These are phyloP conservation scores for Aphis gossypii DNA, from an alignment of 1,140 invertebrate species.

Conservation along the genomic window DNA sequence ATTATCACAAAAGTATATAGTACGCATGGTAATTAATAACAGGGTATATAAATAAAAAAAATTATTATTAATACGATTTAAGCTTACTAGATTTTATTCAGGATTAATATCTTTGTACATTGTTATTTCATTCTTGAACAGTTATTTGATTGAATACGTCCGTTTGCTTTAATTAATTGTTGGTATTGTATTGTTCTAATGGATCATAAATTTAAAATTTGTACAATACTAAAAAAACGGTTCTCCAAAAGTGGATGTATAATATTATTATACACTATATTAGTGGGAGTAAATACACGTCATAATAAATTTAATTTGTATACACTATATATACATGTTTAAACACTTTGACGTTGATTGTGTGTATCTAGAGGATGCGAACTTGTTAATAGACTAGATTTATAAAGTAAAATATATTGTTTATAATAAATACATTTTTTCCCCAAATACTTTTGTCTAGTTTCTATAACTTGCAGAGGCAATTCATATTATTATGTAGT, in stretches of 20 bases:
- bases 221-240: background rate
- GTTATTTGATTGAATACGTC: constrained; percentile 25
- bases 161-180: background rate
- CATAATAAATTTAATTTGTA: too few species aligned
- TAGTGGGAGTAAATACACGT: background rate
- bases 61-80: background rate
- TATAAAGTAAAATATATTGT: too few species aligned
- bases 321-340: background rate
- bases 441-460: too few species aligned
- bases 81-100: background rate
- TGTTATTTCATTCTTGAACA: background rate
- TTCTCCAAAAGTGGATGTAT: background rate
- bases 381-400: too few species aligned
- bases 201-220: background rate
- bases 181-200: background rate
- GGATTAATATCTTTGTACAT: background rate
- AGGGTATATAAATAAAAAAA: background rate
- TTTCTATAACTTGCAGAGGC: too few species aligned
- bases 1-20: background rate
- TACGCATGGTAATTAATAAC: background rate
- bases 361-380: background rate
- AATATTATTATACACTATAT: background rate
- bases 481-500: too few species aligned
- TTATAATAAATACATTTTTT: too few species aligned
- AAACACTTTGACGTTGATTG: background rate